A percentile compares a stretch with the other conserved stretches of the same genome.
Evolutionary conservation across 1,140 invertebrate species (phyloP).

Genomic region (Calliopsis andreniformis): DNA sequence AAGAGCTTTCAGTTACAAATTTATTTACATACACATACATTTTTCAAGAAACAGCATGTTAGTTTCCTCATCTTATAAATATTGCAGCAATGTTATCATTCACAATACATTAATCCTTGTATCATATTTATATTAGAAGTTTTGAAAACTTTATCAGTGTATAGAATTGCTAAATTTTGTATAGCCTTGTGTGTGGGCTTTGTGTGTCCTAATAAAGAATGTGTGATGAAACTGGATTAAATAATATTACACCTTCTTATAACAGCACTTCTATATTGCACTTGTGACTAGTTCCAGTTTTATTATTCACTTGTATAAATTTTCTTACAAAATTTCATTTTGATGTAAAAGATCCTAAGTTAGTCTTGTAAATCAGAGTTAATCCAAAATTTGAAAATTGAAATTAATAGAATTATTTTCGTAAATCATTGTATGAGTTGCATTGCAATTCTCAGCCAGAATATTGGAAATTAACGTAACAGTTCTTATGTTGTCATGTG

Average conservation of each 20-base stretch:
- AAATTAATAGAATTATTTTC: slow-evolving; percentile 16
- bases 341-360: too few species aligned
- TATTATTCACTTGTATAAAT: neutral
- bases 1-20: neutral
- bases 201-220: slow-evolving; percentile 2
- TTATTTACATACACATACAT: neutral
- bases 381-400: slow-evolving; percentile 17
- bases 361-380: too few species aligned
- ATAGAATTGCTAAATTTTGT: neutral
- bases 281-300: slow-evolving; percentile 37
- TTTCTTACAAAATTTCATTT: neutral
- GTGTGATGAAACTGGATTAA: slow-evolving; percentile 10
- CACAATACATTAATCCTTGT: neutral
- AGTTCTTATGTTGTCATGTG: slow-evolving; percentile 68
- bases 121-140: neutral
- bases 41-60: slow-evolving; percentile 24
- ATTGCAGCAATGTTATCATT: neutral
- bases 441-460: slow-evolving; percentile 58
- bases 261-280: slow-evolving; percentile 50
- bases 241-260: slow-evolving; percentile 1
- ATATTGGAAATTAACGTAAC: slow-evolving; percentile 53
- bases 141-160: neutral
- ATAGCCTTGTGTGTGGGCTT: neutral
- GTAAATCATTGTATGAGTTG: slow-evolving; percentile 13
- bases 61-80: neutral